Conservation (phyloP, 1,140 invertebrate species). For the Drosophila bifasciata region DNA sequence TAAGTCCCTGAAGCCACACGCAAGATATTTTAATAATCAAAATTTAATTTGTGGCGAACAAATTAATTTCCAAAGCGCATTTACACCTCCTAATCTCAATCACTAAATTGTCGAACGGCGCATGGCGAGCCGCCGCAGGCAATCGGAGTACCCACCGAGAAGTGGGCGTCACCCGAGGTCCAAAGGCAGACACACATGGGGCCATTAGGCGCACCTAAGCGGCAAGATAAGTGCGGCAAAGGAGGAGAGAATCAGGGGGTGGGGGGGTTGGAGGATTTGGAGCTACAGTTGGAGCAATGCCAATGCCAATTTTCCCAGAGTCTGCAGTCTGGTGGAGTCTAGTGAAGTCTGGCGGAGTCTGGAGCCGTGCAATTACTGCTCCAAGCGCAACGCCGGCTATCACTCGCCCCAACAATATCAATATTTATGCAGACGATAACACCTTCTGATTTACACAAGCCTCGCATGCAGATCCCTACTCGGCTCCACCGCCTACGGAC, state of each 20-base stretch:
- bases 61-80: slow-evolving; percentile 79
- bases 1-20: slow-evolving; percentile 61
- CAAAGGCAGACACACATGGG: slow-evolving; percentile 36
- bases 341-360: slow-evolving; percentile 26
- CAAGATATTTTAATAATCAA: slow-evolving; percentile 79
- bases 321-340: slow-evolving; percentile 15
- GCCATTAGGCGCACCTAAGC: slow-evolving; percentile 78
- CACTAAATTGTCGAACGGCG: slow-evolving; percentile 75
- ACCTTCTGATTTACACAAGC: slow-evolving; percentile 81
- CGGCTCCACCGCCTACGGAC: slow-evolving; percentile 42
- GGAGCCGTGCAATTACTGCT: slow-evolving; percentile 74
- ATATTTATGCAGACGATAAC: slow-evolving; percentile 83
- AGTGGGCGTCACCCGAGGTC: slow-evolving; percentile 60
- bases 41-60: slow-evolving; percentile 80
- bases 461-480: slow-evolving; percentile 69
- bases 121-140: slow-evolving; percentile 35
- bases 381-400: slow-evolving; percentile 79
- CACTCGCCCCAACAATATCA: slow-evolving; percentile 81
- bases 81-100: slow-evolving; percentile 81
- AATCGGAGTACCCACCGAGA: slow-evolving; percentile 40
- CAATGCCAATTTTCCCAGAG: slow-evolving; percentile 72
- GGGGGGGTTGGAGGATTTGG: slow-evolving; percentile 4
- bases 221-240: slow-evolving; percentile 57
- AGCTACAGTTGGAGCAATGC: slow-evolving; percentile 12
- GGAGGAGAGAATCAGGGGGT: slow-evolving; percentile 5